These are phyloP conservation scores for Falco novaeseelandiae DNA, from an alignment of 2,797 vertebrate species.

Conservation along the genomic window DNA sequence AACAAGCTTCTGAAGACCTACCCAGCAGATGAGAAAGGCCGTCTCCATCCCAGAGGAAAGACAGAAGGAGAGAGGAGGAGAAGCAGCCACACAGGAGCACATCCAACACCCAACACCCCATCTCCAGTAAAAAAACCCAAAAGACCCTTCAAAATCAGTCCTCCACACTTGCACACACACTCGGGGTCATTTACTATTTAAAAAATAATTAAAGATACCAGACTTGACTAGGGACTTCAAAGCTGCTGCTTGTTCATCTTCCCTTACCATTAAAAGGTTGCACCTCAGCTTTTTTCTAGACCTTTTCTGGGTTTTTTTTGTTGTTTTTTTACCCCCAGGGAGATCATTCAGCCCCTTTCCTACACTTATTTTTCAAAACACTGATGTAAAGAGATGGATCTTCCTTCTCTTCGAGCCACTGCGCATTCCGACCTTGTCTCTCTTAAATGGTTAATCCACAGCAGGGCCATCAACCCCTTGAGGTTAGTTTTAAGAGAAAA, in stretches of 20 bases:
- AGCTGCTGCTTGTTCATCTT: neutral
- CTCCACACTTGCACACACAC: fast-evolving
- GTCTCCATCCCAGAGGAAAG: neutral
- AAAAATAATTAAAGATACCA: no score
- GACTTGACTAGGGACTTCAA: no score
- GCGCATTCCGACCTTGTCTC: fast-evolving
- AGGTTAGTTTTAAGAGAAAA: neutral
- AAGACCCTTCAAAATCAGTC: neutral
- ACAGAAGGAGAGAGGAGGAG: neutral
- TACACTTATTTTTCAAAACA: neutral
- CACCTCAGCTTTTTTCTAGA: neutral
- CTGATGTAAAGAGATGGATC: neutral
- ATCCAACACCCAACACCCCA: neutral
- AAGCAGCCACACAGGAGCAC: fast-evolving
- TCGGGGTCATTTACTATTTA: neutral
- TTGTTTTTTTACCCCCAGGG: no score
- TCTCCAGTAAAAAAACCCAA: neutral
- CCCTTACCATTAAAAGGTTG: no score
- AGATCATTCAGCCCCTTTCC: neutral
- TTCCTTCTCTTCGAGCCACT: no score
- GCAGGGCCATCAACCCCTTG: neutral
- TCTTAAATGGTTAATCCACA: neutral
- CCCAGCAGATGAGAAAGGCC: neutral
- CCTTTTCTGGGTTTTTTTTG: neutral
- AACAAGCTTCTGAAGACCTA: neutral